Percentiles rank a stretch among this genome's conserved stretches.
phyloP scores from a whole-genome alignment of 2,888 invertebrate species.

The Melanostoma scalare region DNA sequence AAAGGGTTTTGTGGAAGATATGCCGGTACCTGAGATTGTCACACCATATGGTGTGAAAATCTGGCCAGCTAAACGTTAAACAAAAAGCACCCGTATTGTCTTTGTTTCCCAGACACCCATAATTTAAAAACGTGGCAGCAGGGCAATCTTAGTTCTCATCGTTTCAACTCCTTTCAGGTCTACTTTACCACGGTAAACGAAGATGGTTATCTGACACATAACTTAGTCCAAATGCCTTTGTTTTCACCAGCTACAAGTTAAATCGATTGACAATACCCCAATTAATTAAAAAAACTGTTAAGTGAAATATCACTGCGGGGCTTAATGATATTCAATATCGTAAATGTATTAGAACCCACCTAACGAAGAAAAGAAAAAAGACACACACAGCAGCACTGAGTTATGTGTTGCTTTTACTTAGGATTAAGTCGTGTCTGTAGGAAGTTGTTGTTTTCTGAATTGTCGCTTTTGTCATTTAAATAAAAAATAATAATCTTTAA shows the following conservation, averaged over 20 bases:
- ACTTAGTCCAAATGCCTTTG: constrained; percentile 12
- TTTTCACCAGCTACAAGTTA: not conserved
- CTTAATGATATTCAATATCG: constrained; percentile 28
- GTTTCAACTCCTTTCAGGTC: constrained; percentile 21
- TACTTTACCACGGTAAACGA: not conserved
- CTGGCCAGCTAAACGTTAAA: too few species aligned
- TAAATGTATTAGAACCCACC: constrained; percentile 31
- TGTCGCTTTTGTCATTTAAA: too few species aligned
- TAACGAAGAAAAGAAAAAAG: not conserved
- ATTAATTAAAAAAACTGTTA: constrained; percentile 53
- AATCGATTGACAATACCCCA: constrained; percentile 38
- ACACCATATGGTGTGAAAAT: too few species aligned
- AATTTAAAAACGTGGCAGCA: not conserved
- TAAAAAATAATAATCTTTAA: too few species aligned
- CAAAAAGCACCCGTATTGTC: too few species aligned
- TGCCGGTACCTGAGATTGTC: too few species aligned
- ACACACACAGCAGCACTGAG: constrained; percentile 9
- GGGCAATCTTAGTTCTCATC: not conserved
- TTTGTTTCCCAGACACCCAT: too few species aligned
- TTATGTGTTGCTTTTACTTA: too few species aligned
- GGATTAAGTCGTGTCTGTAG: too few species aligned
- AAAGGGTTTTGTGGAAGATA: too few species aligned
- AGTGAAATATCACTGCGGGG: constrained; percentile 47
- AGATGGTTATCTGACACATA: not conserved
- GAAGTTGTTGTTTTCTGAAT: too few species aligned